These are phyloP conservation scores for Neria commutata DNA, from an alignment of 2,888 invertebrate genomes.

Conservation along the genomic window DNA sequence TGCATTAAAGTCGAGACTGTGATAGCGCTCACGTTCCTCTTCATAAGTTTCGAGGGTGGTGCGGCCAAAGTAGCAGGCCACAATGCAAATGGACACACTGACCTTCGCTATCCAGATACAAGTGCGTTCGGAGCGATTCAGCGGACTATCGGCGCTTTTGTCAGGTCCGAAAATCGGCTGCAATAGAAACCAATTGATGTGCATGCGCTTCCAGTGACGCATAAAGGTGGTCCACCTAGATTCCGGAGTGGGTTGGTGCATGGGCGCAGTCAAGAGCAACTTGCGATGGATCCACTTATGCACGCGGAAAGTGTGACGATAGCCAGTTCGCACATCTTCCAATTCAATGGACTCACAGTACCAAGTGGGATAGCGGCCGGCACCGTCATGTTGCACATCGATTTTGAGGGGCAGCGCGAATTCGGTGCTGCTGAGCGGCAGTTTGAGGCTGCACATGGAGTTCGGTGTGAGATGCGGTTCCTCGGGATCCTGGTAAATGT, in stretches of 20 bases:
- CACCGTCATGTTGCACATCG: conserved; percentile 34
- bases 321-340: conserved; percentile 22
- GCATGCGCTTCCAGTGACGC: neutral
- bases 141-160: conserved; percentile 14
- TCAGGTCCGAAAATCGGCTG: conserved; percentile 30
- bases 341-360: conserved; percentile 38
- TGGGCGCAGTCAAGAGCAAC: neutral
- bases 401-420: conserved; percentile 13
- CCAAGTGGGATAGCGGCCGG: conserved; percentile 46
- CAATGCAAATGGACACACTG: conserved; percentile 20
- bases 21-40: conserved; percentile 34
- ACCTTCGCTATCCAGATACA: conserved; percentile 27
- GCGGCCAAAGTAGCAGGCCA: conserved; percentile 27
- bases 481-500: conserved; percentile 27
- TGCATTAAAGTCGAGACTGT: conserved; percentile 22
- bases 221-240: neutral
- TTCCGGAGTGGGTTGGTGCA: neutral
- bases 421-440: conserved; percentile 6
- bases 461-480: conserved; percentile 21
- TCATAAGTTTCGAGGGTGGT: conserved; percentile 39
- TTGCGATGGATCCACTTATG: conserved; percentile 33
- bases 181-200: conserved; percentile 32
- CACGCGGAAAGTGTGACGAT: conserved; percentile 31
- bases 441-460: conserved; percentile 16
- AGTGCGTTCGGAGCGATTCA: conserved; percentile 31